Evolutionary conservation across 2,797 vertebrate genomes (phyloP).

Genomic region (Novumbra hubbsi): DNA sequence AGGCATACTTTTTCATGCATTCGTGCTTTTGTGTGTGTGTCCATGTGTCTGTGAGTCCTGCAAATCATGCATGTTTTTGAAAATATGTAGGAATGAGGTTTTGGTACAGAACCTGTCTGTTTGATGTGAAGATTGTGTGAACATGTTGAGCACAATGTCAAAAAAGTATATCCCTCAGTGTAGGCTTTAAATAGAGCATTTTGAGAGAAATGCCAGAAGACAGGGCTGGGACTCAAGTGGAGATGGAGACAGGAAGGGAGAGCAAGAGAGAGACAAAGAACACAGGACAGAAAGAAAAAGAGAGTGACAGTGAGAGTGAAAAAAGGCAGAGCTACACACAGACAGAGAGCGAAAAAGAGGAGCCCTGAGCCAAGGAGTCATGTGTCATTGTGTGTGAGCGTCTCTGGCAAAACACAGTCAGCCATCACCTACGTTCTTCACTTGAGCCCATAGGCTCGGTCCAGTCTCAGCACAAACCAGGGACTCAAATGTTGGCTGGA

Average conservation of each 20-base stretch:
- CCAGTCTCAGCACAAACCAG: neutral
- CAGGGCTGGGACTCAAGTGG: neutral
- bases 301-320: no score
- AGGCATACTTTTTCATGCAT: neutral
- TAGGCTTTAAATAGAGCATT: neutral
- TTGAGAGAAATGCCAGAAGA: neutral
- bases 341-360: neutral
- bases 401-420: neutral
- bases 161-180: neutral
- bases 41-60: neutral
- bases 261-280: no score
- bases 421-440: neutral
- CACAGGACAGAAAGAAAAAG: no score
- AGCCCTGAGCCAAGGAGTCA: neutral
- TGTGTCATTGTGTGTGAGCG: neutral
- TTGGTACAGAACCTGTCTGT: neutral
- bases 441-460: neutral
- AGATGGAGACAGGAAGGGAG: neutral
- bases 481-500: neutral
- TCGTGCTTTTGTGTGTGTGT: neutral
- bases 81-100: neutral
- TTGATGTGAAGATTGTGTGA: neutral
- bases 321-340: no score
- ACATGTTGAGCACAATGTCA: neutral
- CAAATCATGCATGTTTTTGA: neutral